Evolutionary conservation across 2,113 vertebrate genomes (phyloP), one percentile per base, ranked within the genome.

Genomic region (Chloropsis cyanopogon): DNA sequence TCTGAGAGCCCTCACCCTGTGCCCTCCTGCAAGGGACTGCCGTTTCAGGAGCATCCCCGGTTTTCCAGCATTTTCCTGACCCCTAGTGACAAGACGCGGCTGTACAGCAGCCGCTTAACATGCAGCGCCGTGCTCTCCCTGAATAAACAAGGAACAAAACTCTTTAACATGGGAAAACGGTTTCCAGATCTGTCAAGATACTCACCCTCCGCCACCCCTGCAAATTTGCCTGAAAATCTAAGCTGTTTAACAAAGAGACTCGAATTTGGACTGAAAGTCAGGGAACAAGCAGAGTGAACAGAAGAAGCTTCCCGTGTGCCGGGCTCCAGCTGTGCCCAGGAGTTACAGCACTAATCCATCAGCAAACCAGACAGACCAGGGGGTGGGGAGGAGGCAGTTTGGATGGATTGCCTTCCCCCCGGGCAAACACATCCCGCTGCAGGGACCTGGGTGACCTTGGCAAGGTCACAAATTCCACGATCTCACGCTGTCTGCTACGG

Each of bases 1-100:
- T 26, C 39, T 5, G 19, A 47, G 17, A 57, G n/a, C 50, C 19
- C 37, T n/a, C 60, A 6, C 11, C 13, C n/a, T 16, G 8, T 1
- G 18, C 37, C 22, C 35, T 70, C 54, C 64, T 5, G 28, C 24
- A 46, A 42, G 28, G 26, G 12, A 19, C 42, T 31, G 66, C 0
- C 0, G 11, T 69, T 73, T 33, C 41, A 33, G 14, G 41, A 44
- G 47, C 24, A 47, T 39, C 33, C 65, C 44, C 23, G 2, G 0
- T 91, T 96, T 69, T 56, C 46, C 89, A 94, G 95, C 75, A 4
- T 92, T 92, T 91, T 47, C 90, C 94, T 97, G 97, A 97, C 97
- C 93, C 78, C 97, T 97, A 95, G 96, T 95, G 97, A 94, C 91
- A 69, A 73, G 56, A 89, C 1, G 1, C 1, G 71, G 53, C 53